These are phyloP conservation scores for Trichosurus vulpecula DNA, from an alignment of 2,797 vertebrate species.

Conservation along the genomic window DNA sequence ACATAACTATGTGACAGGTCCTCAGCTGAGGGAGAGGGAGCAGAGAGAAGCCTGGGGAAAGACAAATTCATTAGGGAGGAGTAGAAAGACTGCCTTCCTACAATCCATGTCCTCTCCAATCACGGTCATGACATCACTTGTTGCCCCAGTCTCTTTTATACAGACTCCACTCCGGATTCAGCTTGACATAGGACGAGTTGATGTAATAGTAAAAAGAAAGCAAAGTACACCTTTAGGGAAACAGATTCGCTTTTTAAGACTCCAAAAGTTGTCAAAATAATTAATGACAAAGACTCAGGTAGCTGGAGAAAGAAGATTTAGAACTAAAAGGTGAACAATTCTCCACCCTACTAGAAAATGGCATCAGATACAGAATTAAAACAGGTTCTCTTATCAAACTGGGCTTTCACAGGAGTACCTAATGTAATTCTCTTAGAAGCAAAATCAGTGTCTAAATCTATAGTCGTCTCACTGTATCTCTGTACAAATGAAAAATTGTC, in stretches of 20 bases:
- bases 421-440: neutral
- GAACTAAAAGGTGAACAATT: conserved; percentile 21
- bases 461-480: neutral
- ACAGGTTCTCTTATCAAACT: neutral
- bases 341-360: neutral
- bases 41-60: neutral
- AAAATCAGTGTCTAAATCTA: neutral
- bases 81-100: neutral
- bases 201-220: neutral
- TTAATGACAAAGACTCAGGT: neutral
- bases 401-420: neutral
- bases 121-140: neutral
- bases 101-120: neutral
- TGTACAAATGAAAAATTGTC: neutral
- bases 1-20: neutral
- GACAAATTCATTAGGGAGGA: neutral
- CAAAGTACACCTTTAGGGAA: neutral
- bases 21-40: neutral
- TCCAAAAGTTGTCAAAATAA: conserved; percentile 12
- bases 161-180: neutral
- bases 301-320: neutral
- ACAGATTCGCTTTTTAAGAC: neutral
- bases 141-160: neutral
- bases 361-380: neutral
- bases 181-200: neutral